Conservation (phyloP, 2,888 invertebrate species). For the Eilema sororculum region DNA sequence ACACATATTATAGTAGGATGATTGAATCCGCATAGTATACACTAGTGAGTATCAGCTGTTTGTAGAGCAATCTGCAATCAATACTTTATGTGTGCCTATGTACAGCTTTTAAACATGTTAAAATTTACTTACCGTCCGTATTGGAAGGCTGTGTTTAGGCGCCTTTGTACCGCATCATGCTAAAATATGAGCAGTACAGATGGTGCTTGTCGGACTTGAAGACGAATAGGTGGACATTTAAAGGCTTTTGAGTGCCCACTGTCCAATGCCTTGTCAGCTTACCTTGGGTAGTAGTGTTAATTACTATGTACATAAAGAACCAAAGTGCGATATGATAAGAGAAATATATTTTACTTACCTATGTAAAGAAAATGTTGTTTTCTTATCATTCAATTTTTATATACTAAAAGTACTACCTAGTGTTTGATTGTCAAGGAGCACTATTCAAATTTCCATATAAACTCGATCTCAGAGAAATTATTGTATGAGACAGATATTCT, state of each 20-base stretch:
- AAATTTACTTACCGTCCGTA: neutral
- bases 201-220: neutral
- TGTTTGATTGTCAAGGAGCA: neutral
- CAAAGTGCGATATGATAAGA: no score
- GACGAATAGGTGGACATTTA: neutral
- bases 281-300: neutral
- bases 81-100: neutral
- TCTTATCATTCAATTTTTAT: neutral
- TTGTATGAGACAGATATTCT: neutral
- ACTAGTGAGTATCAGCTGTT: neutral
- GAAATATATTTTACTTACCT: neutral
- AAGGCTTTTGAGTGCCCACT: neutral
- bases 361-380: neutral
- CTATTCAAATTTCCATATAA: neutral
- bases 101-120: neutral
- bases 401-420: neutral
- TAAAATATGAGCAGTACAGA: neutral
- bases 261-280: neutral
- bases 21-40: no score
- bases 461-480: neutral
- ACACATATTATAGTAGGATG: neutral
- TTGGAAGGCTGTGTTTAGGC: neutral
- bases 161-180: conserved; percentile 2
- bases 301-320: neutral
- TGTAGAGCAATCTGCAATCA: neutral